Conservation (phyloP, 2,888 invertebrate genomes). For the Synergus japonicus region DNA sequence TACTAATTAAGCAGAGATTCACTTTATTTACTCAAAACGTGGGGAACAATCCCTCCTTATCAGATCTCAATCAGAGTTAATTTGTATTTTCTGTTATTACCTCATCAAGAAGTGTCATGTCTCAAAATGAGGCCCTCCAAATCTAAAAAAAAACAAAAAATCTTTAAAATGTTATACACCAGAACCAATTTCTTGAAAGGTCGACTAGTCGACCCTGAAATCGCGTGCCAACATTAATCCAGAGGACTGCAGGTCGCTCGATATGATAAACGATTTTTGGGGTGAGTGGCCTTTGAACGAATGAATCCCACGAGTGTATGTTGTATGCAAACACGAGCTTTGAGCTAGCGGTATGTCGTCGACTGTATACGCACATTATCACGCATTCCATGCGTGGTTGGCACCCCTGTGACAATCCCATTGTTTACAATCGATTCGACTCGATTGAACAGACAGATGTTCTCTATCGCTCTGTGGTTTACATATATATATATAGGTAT, state of each 20-base stretch:
- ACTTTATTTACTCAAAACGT: background rate
- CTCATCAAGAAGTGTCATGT: background rate
- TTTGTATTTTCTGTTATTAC: background rate
- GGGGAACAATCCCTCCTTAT: background rate
- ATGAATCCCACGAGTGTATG: slow-evolving; percentile 1
- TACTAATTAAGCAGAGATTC: background rate
- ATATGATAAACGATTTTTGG: slow-evolving; percentile 33
- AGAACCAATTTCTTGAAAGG: slow-evolving; percentile 31
- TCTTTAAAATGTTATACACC: background rate
- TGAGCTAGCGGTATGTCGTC: background rate
- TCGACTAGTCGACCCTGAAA: slow-evolving; percentile 24
- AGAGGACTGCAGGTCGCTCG: slow-evolving; percentile 11
- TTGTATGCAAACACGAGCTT: slow-evolving; percentile 24
- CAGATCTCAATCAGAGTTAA: background rate
- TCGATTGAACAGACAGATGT: slow-evolving; percentile 55
- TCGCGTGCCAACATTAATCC: slow-evolving; percentile 27
- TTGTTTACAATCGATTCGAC: slow-evolving; percentile 55
- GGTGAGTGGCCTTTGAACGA: slow-evolving; percentile 25
- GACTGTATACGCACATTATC: slow-evolving; percentile 30
- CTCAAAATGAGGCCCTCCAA: background rate
- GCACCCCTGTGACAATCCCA: slow-evolving; percentile 45
- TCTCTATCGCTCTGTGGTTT: slow-evolving; percentile 28
- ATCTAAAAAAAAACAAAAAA: background rate
- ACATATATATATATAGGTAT: slow-evolving; percentile 7
- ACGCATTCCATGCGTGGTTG: slow-evolving; percentile 23